Evolutionary conservation across 2,113 vertebrate species (phyloP).

Genomic region (Typhlomys cinereus): DNA sequence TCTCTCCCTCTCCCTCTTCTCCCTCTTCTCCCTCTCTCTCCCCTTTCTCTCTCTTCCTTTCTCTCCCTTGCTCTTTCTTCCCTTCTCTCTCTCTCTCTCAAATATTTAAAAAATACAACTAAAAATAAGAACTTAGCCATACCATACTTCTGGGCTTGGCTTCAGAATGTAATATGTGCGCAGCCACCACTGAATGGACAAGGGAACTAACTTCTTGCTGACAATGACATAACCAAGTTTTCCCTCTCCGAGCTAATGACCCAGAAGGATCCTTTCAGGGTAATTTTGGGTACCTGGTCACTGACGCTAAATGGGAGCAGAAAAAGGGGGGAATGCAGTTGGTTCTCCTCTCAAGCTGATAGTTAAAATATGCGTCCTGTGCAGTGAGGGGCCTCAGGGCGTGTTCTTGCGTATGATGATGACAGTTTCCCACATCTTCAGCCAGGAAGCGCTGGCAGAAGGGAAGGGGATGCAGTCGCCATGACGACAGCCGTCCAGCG

Average conservation of each 20-base stretch:
- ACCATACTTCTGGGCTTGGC: neutral
- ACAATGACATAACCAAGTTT: slow-evolving; percentile 18
- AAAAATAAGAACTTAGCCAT: neutral
- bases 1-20: too few species aligned
- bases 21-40: too few species aligned
- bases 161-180: slow-evolving; percentile 7
- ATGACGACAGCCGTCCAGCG: slow-evolving; percentile 81
- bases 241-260: neutral
- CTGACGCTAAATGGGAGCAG: neutral
- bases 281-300: neutral
- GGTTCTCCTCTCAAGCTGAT: neutral
- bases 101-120: too few species aligned
- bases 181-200: neutral
- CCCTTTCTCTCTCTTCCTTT: too few species aligned
- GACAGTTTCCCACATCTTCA: slow-evolving; percentile 70
- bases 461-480: slow-evolving; percentile 76
- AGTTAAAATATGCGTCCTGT: slow-evolving; percentile 38
- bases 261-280: neutral
- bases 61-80: neutral
- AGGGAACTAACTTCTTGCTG: neutral
- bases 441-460: slow-evolving; percentile 32
- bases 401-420: neutral
- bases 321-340: neutral
- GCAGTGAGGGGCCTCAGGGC: slow-evolving; percentile 49
- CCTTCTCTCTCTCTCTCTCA: neutral